phyloP scores from a whole-genome alignment of 1,140 invertebrate species.

The Zaprionus capensis region DNA sequence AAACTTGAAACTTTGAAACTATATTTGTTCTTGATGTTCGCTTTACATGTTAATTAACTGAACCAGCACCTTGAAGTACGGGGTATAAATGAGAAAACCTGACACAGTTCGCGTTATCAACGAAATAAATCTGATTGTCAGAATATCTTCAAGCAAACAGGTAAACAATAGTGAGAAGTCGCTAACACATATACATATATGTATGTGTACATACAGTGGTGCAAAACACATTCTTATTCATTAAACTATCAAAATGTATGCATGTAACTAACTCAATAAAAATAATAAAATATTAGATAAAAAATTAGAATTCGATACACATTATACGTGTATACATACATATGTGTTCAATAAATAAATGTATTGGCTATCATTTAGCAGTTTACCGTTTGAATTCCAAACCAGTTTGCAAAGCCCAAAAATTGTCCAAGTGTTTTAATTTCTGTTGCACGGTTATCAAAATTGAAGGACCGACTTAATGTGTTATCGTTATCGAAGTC shows the following conservation, averaged over 20 bases:
- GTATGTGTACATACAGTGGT: no score
- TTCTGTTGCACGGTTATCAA: neutral
- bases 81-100: neutral
- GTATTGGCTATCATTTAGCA: slow-evolving; percentile 2
- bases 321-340: neutral
- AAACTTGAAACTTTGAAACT: no score
- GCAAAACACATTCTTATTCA: no score
- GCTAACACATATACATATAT: neutral
- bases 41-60: no score
- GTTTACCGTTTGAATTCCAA: slow-evolving; percentile 5
- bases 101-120: neutral
- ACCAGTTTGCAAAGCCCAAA: slow-evolving; percentile 3
- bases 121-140: neutral
- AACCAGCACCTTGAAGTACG: neutral
- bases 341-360: slow-evolving; percentile 2
- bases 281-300: no score
- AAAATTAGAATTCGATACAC: no score
- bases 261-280: no score
- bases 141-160: neutral
- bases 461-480: neutral
- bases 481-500: neutral
- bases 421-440: neutral
- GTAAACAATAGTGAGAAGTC: neutral
- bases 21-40: no score
- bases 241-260: no score